These are phyloP conservation scores for Nomada fucata DNA, from an alignment of 2,888 invertebrate species.

Conservation along the genomic window DNA sequence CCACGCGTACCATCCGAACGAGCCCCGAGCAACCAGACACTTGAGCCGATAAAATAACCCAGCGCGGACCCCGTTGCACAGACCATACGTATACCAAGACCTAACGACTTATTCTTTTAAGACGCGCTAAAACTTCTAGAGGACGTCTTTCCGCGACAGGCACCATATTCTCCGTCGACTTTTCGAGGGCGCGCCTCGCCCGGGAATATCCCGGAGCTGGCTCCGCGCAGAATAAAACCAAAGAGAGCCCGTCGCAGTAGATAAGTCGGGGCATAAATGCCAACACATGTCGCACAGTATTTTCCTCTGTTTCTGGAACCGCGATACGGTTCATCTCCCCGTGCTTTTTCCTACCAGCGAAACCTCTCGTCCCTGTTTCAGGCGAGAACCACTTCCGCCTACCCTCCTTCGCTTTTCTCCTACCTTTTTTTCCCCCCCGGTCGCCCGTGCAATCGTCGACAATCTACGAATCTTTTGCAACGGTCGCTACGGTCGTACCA, in stretches of 20 bases:
- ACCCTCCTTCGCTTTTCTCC: background rate
- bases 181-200: constrained; percentile 40
- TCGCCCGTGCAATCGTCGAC: constrained; percentile 2
- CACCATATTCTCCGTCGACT: constrained; percentile 51
- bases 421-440: background rate
- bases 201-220: constrained; percentile 47
- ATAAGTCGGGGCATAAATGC: constrained; percentile 69
- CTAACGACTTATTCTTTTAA: constrained; percentile 61
- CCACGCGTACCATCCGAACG: background rate
- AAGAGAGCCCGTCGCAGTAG: constrained; percentile 42
- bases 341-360: background rate
- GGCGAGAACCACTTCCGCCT: background rate
- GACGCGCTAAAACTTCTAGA: constrained; percentile 43
- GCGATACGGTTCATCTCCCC: constrained; percentile 22
- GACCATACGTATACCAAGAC: constrained; percentile 10
- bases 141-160: constrained; percentile 34
- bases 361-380: constrained; percentile 31
- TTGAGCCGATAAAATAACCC: constrained; percentile 34
- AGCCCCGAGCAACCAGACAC: constrained; percentile 2
- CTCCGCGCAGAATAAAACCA: constrained; percentile 56
- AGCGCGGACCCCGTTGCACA: background rate
- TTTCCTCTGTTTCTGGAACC: constrained; percentile 47
- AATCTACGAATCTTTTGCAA: constrained; percentile 1
- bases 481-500: no score
- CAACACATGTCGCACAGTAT: constrained; percentile 66